Percentiles rank a stretch among this genome's conserved stretches.
phyloP scores from a whole-genome alignment of 23 tunicate genomes.

The Styela clava region DNA sequence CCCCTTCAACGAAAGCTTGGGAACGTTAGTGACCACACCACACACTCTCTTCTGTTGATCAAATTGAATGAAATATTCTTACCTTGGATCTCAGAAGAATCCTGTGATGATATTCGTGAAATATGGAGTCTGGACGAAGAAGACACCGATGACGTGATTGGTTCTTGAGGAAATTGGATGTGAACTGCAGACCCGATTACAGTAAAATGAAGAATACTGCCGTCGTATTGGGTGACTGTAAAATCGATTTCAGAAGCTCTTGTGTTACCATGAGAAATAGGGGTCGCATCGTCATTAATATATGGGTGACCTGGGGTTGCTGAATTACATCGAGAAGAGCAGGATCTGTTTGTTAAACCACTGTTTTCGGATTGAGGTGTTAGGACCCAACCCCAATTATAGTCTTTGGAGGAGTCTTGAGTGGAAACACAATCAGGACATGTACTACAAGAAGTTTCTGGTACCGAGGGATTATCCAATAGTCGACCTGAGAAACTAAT shows the following conservation, averaged over 20 bases:
- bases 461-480: too few species aligned
- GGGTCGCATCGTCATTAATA: neutral
- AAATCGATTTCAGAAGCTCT: neutral
- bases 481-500: neutral
- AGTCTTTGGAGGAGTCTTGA: neutral
- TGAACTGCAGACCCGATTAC: neutral
- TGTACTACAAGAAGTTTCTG: neutral
- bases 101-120: neutral
- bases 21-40: too few species aligned
- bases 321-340: neutral
- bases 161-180: neutral
- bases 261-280: neutral
- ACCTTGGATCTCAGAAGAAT: neutral
- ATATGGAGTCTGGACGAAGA: neutral
- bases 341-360: neutral
- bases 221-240: neutral
- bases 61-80: neutral
- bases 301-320: neutral
- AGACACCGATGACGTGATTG: neutral
- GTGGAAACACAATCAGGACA: neutral
- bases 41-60: too few species aligned
- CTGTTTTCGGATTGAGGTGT: neutral
- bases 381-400: neutral
- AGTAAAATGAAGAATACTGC: neutral
- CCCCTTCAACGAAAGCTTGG: too few species aligned